Evolutionary conservation across 1,140 invertebrate species (phyloP), one percentile per base, ranked within the genome.

Genomic region (Leptinotarsa lineolata): DNA sequence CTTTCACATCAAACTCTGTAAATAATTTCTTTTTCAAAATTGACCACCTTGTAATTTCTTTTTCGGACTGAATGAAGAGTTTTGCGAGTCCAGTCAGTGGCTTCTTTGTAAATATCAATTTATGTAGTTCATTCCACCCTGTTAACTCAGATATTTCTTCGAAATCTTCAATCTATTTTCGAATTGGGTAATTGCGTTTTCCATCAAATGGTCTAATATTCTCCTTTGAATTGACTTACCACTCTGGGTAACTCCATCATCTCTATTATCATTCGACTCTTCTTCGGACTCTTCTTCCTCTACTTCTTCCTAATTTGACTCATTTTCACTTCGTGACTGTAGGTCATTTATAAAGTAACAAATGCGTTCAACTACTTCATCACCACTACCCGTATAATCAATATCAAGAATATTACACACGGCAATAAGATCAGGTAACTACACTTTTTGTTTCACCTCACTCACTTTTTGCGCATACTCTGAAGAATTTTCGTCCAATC

Each of bases 1-100:
- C 8, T 20, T 60, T 81, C 20, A n/a, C 58, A 1, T 68, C 48
- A 71, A 82, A 76, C 83, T 77, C 1, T 74, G 24, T 6, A 46
- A 45, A n/a, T 83, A 58, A 0, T 45, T 20, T 8, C 81, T n/a
- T n/a, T n/a, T n/a, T n/a, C n/a, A n/a, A n/a, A n/a, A n/a, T n/a
- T n/a, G n/a, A n/a, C n/a, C n/a, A 83, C 5, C 77, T 74, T 24
- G 39, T 79, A n/a, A 81, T 72, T 4, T 70, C 72, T 11, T 48
- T 66, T 70, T 84, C 81, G 22, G 77, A 59, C 71, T 82, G 74
- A n/a, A 83, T 60, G 73, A 81, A 79, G 11, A 83, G 21, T 73
- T 79, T 78, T 1, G 81, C 80, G 11, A 80, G 24, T 11, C 81
- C 82, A 0, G n/a, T 70, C 13, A 83, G 58, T 6, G 77, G 78